Conservation (phyloP, 2,888 invertebrate species). For the Apoda limacodes region DNA sequence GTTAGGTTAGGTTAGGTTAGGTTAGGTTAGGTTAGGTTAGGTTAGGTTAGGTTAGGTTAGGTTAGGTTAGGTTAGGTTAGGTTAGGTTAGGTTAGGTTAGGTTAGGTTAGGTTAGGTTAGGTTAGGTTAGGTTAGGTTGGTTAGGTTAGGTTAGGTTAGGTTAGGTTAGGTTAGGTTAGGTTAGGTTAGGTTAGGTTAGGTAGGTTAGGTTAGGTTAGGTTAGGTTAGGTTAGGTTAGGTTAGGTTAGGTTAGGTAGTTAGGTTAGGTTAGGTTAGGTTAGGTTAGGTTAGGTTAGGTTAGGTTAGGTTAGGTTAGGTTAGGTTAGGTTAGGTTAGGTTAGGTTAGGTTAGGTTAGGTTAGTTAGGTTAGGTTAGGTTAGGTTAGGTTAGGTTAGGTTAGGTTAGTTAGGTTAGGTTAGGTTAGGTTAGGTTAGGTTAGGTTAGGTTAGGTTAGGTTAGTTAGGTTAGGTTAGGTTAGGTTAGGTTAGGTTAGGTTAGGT, state of each 20-base stretch:
- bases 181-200: conserved; percentile 23
- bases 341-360: conserved; percentile 15
- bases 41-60: too few relatives aligned
- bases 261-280: conserved; percentile 19
- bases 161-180: conserved; percentile 23
- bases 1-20: conserved; percentile 18
- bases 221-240: conserved; percentile 22
- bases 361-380: too few relatives aligned
- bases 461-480: conserved; percentile 15
- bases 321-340: conserved; percentile 15
- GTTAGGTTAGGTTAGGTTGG: conserved; percentile 22
- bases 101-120: conserved; percentile 14
- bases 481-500: conserved; percentile 16
- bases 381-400: too few relatives aligned
- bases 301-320: conserved; percentile 16
- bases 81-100: conserved; percentile 16
- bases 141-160: too few relatives aligned
- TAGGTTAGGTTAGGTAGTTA: conserved; percentile 19
- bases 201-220: too few relatives aligned
- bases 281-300: conserved; percentile 17
- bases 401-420: conserved; percentile 14
- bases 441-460: conserved; percentile 12
- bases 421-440: conserved; percentile 12
- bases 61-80: conserved; percentile 19
- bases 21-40: conserved; percentile 19